Evolutionary conservation across 1,140 invertebrate species (phyloP).

Genomic region (Trypoxylus dichotomus): DNA sequence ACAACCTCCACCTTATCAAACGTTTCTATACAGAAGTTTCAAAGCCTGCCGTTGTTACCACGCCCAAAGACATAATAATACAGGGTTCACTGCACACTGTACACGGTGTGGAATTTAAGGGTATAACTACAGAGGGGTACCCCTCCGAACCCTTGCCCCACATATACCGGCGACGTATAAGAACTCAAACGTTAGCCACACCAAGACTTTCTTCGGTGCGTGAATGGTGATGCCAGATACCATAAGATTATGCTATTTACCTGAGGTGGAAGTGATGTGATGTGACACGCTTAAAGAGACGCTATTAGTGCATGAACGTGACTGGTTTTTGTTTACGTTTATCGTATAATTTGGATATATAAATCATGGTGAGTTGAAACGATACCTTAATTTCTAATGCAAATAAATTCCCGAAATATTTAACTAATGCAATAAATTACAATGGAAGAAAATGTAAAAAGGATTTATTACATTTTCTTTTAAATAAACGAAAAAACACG

Average conservation of each 20-base stretch:
- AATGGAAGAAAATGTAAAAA: too few species aligned
- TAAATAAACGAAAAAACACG: too few species aligned
- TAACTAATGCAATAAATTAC: too few species aligned
- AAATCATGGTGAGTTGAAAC: slow-evolving; percentile 5
- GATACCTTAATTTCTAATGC: background rate
- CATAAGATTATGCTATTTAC: slow-evolving; percentile 6
- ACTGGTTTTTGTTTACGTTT: background rate
- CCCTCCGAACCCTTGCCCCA: slow-evolving; percentile 12
- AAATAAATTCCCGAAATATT: too few species aligned
- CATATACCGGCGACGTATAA: background rate
- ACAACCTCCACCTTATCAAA: too few species aligned
- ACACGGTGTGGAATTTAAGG: background rate
- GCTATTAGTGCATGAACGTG: slow-evolving; percentile 11
- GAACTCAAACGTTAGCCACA: background rate
- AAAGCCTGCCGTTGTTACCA: background rate
- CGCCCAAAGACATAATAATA: background rate
- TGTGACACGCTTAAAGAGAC: slow-evolving; percentile 9
- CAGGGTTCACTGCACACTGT: background rate
- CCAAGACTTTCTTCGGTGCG: slow-evolving; percentile 12
- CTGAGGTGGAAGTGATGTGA: slow-evolving; percentile 7
- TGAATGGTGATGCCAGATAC: background rate
- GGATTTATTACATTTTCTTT: too few species aligned
- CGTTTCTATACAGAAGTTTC: too few species aligned
- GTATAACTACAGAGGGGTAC: background rate
- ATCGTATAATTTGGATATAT: slow-evolving; percentile 5